Evolutionary conservation across 1,140 invertebrate species (phyloP).

Genomic region (Megalonaias nervosa): DNA sequence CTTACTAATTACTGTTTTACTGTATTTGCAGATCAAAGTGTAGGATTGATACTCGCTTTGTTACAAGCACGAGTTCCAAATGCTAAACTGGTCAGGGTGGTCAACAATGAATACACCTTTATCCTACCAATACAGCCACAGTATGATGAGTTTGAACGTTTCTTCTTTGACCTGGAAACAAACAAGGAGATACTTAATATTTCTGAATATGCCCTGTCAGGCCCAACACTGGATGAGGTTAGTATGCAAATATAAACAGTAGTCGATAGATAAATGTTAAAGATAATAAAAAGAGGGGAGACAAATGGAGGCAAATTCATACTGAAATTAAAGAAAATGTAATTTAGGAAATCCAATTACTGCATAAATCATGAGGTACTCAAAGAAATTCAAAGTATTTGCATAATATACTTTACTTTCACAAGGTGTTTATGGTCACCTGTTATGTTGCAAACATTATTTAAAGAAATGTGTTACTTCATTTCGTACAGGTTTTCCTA

Average conservation of each 20-base stretch:
- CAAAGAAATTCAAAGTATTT: too few relatives aligned
- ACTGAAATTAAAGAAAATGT: too few relatives aligned
- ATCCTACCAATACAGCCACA: constrained; percentile 33
- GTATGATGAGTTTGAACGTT: constrained; percentile 36
- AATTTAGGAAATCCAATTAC: too few relatives aligned
- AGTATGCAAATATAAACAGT: background rate
- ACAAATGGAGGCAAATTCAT: too few relatives aligned
- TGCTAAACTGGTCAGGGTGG: constrained; percentile 46
- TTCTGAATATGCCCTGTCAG: constrained; percentile 64
- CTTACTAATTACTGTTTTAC: too few relatives aligned
- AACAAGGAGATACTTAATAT: constrained; percentile 50
- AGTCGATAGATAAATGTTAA: too few relatives aligned
- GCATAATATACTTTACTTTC: too few relatives aligned
- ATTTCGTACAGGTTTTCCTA: constrained; percentile 52
- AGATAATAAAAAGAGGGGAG: too few relatives aligned
- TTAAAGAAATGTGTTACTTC: background rate
- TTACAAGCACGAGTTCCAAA: constrained; percentile 46
- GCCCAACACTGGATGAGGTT: constrained; percentile 70
- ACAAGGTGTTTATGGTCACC: too few relatives aligned
- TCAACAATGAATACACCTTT: constrained; percentile 71
- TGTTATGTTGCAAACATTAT: background rate
- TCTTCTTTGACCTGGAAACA: constrained; percentile 62
- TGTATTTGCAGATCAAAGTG: too few relatives aligned
- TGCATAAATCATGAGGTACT: too few relatives aligned
- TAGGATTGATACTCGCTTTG: constrained; percentile 31